Evolutionary conservation across 1,140 invertebrate genomes (phyloP).

Genomic region (Chironomus striatipennis): DNA sequence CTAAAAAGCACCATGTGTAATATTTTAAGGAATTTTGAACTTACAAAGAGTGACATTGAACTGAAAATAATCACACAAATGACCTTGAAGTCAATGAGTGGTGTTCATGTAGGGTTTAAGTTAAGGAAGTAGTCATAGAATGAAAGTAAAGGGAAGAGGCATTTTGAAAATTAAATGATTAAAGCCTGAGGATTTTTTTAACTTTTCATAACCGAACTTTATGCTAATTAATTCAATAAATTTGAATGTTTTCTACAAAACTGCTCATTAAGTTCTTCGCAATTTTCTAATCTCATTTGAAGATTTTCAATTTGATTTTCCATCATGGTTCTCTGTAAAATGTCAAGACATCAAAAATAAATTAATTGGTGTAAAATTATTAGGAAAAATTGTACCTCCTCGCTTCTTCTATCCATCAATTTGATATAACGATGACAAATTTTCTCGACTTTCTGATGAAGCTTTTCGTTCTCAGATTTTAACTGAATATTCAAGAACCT

Average conservation of each 20-base stretch:
- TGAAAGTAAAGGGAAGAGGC: background rate
- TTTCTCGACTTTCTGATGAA: background rate
- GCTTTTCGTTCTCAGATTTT: background rate
- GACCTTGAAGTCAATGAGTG: background rate
- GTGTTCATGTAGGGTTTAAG: background rate
- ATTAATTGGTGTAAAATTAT: too few species aligned
- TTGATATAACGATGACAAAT: background rate
- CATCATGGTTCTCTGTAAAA: background rate
- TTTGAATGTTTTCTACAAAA: background rate
- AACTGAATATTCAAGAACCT: background rate
- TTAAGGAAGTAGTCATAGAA: background rate
- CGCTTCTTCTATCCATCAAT: background rate
- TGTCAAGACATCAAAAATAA: too few species aligned
- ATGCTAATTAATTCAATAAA: background rate
- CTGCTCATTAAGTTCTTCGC: background rate
- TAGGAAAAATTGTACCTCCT: background rate
- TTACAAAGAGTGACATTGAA: background rate
- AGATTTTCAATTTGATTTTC: background rate
- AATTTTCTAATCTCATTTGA: background rate
- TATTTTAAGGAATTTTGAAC: conserved; percentile 37
- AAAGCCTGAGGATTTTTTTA: background rate
- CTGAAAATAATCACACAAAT: background rate
- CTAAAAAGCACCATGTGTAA: conserved; percentile 40
- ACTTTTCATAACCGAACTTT: background rate
- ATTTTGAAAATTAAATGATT: background rate